Percentiles rank a stretch among this genome's conserved stretches.
phyloP scores from a whole-genome alignment of 2,888 invertebrate species.

The Drosophila austrosaltans region DNA sequence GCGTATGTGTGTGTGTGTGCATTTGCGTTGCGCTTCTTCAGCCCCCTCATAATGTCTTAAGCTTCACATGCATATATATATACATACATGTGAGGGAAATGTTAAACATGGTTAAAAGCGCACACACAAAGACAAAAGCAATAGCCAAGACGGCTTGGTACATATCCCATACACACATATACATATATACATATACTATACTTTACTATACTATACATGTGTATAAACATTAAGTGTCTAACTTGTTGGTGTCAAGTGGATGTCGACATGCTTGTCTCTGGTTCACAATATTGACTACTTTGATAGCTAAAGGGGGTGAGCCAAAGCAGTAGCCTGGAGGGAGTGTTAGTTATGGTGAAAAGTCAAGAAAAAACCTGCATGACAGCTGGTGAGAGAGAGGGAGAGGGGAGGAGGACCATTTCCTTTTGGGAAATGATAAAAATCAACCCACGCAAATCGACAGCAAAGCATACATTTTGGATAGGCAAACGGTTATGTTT shows the following conservation, averaged over 20 bases:
- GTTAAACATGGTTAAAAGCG: conserved; percentile 50
- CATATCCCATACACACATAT: not conserved
- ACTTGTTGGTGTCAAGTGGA: conserved; percentile 69
- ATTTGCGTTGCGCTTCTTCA: conserved; percentile 51
- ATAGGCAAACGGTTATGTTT: conserved; percentile 1
- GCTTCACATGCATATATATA: conserved; percentile 51
- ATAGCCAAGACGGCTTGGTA: conserved; percentile 13
- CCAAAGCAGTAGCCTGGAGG: not conserved
- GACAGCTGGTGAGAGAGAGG: conserved; percentile 48
- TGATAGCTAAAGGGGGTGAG: conserved; percentile 7
- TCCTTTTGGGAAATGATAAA: conserved; percentile 13
- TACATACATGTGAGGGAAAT: conserved; percentile 50
- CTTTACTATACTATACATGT: conserved; percentile 18
- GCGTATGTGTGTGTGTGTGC: conserved; percentile 25
- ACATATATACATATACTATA: not conserved
- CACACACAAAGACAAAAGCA: conserved; percentile 19
- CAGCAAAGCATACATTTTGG: conserved; percentile 1
- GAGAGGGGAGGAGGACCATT: conserved; percentile 22
- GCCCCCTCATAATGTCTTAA: conserved; percentile 41
- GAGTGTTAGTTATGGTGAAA: conserved; percentile 11
- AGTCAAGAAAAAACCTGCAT: conserved; percentile 17
- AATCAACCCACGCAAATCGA: conserved; percentile 17
- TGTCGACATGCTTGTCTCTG: conserved; percentile 61
- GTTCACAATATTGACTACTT: conserved; percentile 49
- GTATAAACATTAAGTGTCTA: conserved; percentile 59